These are phyloP conservation scores for Leptosomus discolor DNA, from an alignment of 2,113 vertebrate species.

Conservation along the genomic window DNA sequence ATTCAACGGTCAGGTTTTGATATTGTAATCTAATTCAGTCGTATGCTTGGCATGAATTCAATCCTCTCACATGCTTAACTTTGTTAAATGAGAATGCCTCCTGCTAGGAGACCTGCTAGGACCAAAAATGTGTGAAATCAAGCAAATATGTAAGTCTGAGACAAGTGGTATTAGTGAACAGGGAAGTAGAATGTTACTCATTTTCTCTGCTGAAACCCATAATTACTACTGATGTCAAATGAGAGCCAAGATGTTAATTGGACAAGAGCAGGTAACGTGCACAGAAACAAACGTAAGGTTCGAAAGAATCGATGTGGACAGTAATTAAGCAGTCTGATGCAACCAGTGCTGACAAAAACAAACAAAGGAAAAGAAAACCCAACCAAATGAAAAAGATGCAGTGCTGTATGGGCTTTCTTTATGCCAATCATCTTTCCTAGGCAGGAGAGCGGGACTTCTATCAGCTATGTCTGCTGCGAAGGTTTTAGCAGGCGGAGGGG, in stretches of 20 bases:
- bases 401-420: neutral
- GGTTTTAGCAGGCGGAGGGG: neutral
- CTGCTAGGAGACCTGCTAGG: neutral
- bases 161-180: neutral
- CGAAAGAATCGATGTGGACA: neutral
- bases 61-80: neutral
- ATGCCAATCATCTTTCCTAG: neutral
- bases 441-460: neutral
- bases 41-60: neutral
- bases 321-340: neutral
- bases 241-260: neutral
- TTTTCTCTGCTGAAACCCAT: neutral
- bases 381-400: neutral
- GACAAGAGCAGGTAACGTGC: neutral
- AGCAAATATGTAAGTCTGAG: neutral
- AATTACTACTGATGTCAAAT: neutral
- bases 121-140: neutral
- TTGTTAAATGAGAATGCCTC: neutral
- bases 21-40: neutral
- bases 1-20: neutral
- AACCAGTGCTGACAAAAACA: neutral
- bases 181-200: neutral
- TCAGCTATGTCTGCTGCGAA: neutral
- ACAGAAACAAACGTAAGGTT: neutral
- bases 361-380: neutral